Evolutionary conservation across 2,888 invertebrate genomes (phyloP).

Genomic region (Augiades crinisus): DNA sequence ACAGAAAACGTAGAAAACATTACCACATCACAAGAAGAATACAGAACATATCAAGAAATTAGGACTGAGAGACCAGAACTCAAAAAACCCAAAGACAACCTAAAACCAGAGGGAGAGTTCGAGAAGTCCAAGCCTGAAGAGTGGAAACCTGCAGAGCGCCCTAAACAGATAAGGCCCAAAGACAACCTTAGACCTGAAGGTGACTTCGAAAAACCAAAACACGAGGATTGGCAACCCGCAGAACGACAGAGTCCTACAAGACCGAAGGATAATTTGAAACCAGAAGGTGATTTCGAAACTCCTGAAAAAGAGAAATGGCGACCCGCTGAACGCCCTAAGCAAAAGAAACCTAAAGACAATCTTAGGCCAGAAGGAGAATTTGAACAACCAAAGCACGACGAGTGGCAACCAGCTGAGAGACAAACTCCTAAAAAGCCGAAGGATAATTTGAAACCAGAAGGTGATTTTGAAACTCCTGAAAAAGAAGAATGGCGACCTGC

Average conservation of each 20-base stretch:
- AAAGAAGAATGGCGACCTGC: slow-evolving; percentile 55
- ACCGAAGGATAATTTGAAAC: slow-evolving; percentile 69
- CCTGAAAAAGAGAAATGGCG: slow-evolving; percentile 53
- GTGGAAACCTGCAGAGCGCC: slow-evolving; percentile 53
- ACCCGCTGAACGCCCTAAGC: slow-evolving; percentile 63
- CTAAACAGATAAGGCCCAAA: slow-evolving; percentile 57
- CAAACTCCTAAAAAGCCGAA: slow-evolving; percentile 45
- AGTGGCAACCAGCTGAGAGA: slow-evolving; percentile 48
- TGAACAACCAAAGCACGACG: slow-evolving; percentile 48
- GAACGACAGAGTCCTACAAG: slow-evolving; percentile 53
- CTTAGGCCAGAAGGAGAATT: slow-evolving; percentile 49
- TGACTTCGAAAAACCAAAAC: slow-evolving; percentile 63
- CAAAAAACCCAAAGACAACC: slow-evolving; percentile 80
- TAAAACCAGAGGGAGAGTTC: slow-evolving; percentile 81
- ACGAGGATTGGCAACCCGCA: slow-evolving; percentile 55
- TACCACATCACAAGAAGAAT: slow-evolving; percentile 86
- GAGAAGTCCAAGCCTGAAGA: slow-evolving; percentile 45
- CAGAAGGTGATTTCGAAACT: slow-evolving; percentile 75
- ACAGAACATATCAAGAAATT: slow-evolving; percentile 81
- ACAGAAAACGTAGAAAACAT: slow-evolving; percentile 77
- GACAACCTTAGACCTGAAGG: slow-evolving; percentile 81
- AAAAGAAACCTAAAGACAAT: slow-evolving; percentile 64
- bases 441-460: slow-evolving; percentile 80
- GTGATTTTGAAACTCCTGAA: slow-evolving; percentile 62
- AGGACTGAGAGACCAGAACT: slow-evolving; percentile 71